Evolutionary conservation across 2,113 vertebrate species (phyloP).

Genomic region (Leptobrachium ailaonicum): DNA sequence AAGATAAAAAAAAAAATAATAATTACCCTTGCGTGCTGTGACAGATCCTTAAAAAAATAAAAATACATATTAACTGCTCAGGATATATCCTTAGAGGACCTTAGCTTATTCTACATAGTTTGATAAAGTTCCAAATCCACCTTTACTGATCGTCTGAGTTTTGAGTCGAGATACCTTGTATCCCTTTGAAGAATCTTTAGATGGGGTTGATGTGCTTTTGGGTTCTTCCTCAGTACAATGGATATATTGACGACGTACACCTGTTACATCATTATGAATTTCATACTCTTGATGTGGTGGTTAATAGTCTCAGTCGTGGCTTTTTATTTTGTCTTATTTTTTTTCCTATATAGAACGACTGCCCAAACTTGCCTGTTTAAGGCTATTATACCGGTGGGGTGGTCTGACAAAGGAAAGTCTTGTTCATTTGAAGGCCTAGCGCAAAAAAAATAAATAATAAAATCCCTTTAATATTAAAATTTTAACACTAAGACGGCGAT

Average conservation of each 20-base stretch:
- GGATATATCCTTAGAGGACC: constrained; percentile 46
- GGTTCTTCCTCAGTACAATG: constrained; percentile 59
- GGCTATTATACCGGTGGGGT: constrained; percentile 62
- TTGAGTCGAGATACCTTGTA: constrained; percentile 50
- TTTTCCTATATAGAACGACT: constrained; percentile 49
- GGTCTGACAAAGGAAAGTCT: constrained; percentile 58
- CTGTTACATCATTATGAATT: constrained; percentile 65
- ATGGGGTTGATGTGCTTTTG: constrained; percentile 57
- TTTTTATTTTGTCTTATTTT: constrained; percentile 36
- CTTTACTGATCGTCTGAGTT: constrained; percentile 61
- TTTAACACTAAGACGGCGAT: constrained; percentile 9
- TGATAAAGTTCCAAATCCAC: constrained; percentile 58
- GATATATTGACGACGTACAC: constrained; percentile 68
- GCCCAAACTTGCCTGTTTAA: constrained; percentile 63
- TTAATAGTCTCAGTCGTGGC: constrained; percentile 60
- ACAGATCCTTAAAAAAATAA: constrained; percentile 55
- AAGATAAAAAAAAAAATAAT: constrained; percentile 54
- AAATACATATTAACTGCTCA: constrained; percentile 18
- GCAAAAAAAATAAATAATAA: constrained; percentile 10
- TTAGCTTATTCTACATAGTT: constrained; percentile 56
- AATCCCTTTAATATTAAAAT: background rate
- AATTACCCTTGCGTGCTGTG: constrained; percentile 53
- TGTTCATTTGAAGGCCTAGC: constrained; percentile 53
- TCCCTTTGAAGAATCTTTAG: constrained; percentile 53
- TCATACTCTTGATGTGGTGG: constrained; percentile 68